Conservation (phyloP, 2,797 vertebrate genomes). For the Rachycentron canadum region DNA sequence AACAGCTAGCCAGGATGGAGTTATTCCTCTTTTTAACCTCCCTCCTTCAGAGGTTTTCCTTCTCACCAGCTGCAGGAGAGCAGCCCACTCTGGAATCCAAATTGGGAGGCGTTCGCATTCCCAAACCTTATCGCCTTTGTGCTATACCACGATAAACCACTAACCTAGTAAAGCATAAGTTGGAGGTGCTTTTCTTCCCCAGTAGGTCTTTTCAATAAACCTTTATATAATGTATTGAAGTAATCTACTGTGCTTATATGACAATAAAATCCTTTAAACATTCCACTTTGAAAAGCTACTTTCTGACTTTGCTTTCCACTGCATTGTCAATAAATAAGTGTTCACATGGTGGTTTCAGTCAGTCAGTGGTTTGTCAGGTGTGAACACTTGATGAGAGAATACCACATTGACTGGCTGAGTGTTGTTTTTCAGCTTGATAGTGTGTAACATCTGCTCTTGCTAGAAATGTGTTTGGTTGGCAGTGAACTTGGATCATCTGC, state of each 20-base stretch:
- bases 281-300: no score
- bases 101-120: conserved; percentile 71
- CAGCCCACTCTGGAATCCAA: conserved; percentile 67
- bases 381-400: not conserved
- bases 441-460: not conserved
- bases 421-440: not conserved
- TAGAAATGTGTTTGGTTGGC: no score
- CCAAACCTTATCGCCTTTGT: conserved; percentile 81
- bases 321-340: no score
- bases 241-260: not conserved
- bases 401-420: not conserved
- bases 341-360: conserved; percentile 29
- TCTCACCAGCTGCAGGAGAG: conserved; percentile 73
- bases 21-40: conserved; percentile 82
- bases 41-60: conserved; percentile 88
- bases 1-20: conserved; percentile 85
- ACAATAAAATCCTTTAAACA: not conserved
- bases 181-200: not conserved
- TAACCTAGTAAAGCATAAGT: not conserved
- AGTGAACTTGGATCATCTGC: not conserved
- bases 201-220: not conserved
- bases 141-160: conserved; percentile 61
- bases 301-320: no score
- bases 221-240: not conserved
- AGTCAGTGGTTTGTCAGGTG: conserved; percentile 28